Conservation (phyloP, 2,797 vertebrate genomes). For the Morelia viridis region DNA sequence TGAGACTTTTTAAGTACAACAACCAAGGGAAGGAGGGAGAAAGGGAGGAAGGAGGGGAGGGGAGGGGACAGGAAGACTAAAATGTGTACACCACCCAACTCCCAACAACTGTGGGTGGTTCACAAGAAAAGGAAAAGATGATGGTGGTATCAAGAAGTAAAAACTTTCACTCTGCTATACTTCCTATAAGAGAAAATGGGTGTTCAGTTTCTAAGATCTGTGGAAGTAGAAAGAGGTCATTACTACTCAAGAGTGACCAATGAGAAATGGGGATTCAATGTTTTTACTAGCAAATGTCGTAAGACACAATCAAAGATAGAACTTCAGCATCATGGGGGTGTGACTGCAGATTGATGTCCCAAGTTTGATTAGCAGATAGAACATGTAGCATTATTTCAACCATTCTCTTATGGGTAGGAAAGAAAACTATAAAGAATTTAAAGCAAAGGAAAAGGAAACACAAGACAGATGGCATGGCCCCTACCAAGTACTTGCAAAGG, state of each 20-base stretch:
- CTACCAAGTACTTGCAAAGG: neutral
- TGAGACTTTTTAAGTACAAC: neutral
- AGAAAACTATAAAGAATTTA: neutral
- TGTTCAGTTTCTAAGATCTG: neutral
- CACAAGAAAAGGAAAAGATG: neutral
- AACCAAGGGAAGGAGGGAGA: too few relatives aligned
- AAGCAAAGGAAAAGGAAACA: neutral
- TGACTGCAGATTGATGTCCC: neutral
- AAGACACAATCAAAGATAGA: neutral
- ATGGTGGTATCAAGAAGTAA: neutral
- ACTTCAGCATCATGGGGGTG: neutral
- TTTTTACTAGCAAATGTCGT: neutral
- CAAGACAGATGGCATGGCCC: neutral
- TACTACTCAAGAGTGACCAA: neutral
- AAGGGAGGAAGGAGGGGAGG: too few relatives aligned
- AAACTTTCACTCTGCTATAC: neutral
- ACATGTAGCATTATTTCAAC: neutral
- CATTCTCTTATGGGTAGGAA: neutral
- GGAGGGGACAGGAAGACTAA: neutral
- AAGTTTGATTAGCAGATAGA: neutral
- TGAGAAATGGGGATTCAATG: neutral
- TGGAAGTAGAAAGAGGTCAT: neutral
- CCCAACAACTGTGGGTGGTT: neutral
- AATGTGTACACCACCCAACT: neutral
- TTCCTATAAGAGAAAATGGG: neutral